phyloP scores from a whole-genome alignment of 2,888 invertebrate genomes.

The Geophilus truncorum region DNA sequence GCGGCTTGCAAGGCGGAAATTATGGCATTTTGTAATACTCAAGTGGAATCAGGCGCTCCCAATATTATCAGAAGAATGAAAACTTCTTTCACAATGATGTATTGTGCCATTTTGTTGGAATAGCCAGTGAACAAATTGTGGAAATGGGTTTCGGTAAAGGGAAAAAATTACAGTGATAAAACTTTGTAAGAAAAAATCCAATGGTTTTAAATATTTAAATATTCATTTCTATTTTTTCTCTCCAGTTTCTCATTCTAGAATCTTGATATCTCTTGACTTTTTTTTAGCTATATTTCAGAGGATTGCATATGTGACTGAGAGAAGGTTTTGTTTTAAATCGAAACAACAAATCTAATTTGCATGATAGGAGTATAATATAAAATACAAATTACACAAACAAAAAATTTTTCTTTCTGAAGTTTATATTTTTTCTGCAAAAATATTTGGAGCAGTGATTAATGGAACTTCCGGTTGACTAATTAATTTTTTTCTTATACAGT shows the following conservation, averaged over 20 bases:
- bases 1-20: neutral
- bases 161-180: neutral
- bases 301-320: too few species aligned
- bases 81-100: neutral
- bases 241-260: neutral
- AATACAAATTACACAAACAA: too few species aligned
- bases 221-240: neutral
- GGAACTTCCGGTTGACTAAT: too few species aligned
- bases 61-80: neutral
- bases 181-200: neutral
- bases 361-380: too few species aligned
- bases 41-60: neutral
- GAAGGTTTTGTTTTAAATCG: too few species aligned
- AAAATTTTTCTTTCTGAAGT: too few species aligned
- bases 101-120: neutral
- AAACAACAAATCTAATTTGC: too few species aligned
- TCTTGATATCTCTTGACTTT: too few species aligned
- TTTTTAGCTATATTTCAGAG: too few species aligned
- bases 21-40: slow-evolving; percentile 4
- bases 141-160: neutral
- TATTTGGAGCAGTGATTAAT: too few species aligned
- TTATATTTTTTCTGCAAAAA: too few species aligned
- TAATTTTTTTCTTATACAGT: too few species aligned
- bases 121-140: neutral
- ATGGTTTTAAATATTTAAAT: neutral